Percentiles rank a stretch among this genome's conserved stretches.
phyloP scores from a whole-genome alignment of 92 coral and sea anemone genomes.

The Porites cylindrica region DNA sequence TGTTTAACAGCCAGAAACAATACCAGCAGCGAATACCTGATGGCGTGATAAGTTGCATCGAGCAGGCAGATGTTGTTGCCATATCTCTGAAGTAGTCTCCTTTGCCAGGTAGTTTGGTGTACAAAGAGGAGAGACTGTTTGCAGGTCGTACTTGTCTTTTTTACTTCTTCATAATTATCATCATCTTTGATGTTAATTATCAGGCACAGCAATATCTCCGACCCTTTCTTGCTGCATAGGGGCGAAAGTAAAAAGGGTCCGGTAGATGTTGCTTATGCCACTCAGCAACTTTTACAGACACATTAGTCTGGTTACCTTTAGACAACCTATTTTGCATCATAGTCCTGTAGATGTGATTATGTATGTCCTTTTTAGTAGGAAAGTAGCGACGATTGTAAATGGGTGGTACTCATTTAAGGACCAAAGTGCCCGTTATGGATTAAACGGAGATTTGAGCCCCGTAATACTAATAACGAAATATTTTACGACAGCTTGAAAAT shows the following conservation, averaged over 20 bases:
- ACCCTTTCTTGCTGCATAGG: slow-evolving; percentile 36
- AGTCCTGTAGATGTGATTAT: slow-evolving; percentile 63
- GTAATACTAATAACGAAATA: too few species aligned
- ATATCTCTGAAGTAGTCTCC: slow-evolving; percentile 31
- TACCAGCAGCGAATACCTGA: slow-evolving; percentile 65
- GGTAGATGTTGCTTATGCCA: slow-evolving; percentile 50
- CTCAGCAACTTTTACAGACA: neutral
- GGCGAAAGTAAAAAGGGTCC: slow-evolving; percentile 54
- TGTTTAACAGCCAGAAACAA: slow-evolving; percentile 68
- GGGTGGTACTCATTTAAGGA: slow-evolving; percentile 17
- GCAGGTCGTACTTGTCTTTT: neutral
- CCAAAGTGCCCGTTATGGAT: too few species aligned
- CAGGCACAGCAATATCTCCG: slow-evolving; percentile 10
- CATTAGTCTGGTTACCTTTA: slow-evolving; percentile 67
- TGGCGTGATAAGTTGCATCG: slow-evolving; percentile 72
- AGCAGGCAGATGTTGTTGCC: slow-evolving; percentile 70
- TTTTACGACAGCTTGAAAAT: too few species aligned
- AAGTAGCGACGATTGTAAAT: slow-evolving; percentile 2
- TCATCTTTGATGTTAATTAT: slow-evolving; percentile 14
- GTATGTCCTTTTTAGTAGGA: slow-evolving; percentile 54
- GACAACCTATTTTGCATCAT: slow-evolving; percentile 48
- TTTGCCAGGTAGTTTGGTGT: slow-evolving; percentile 67
- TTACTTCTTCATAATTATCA: slow-evolving; percentile 53
- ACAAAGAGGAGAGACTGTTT: slow-evolving; percentile 56
- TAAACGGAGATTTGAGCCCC: too few species aligned